Evolutionary conservation across 2,113 vertebrate species (phyloP).

Genomic region (Catharus minimus): DNA sequence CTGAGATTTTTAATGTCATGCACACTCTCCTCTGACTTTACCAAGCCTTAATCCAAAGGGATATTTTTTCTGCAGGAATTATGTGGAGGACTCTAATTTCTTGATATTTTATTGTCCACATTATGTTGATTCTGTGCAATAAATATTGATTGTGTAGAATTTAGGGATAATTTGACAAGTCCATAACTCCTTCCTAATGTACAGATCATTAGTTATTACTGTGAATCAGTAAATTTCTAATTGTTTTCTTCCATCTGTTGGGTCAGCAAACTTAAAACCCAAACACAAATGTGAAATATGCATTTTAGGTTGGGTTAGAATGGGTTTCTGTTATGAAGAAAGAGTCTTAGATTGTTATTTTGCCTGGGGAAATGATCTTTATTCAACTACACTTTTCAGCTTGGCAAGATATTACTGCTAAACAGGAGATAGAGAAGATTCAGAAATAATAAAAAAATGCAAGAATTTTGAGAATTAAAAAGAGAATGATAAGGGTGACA

Average conservation of each 20-base stretch:
- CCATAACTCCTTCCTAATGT: not conserved
- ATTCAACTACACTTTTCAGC: fast-evolving
- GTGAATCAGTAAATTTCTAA: not conserved
- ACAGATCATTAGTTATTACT: not conserved
- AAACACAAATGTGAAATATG: not conserved
- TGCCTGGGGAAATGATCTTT: not conserved
- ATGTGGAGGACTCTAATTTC: not conserved
- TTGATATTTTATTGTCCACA: not conserved
- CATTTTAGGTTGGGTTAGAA: not conserved
- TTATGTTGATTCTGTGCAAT: not conserved
- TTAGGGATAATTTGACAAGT: not conserved
- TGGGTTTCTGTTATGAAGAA: not conserved
- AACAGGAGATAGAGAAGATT: not conserved
- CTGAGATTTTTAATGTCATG: not conserved
- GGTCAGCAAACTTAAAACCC: not conserved
- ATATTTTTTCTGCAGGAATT: not conserved
- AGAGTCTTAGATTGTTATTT: not conserved
- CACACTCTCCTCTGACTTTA: not conserved
- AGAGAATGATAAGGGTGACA: not conserved
- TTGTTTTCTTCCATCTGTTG: not conserved
- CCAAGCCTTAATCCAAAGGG: not conserved
- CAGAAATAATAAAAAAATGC: not conserved
- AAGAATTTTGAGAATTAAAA: not conserved
- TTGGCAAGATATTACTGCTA: not conserved
- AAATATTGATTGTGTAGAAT: not conserved